Base-by-base conservation (phyloP, 37 sponge, comb jelly and placozoan genomes). In the Theonella swinhoei region DNA sequence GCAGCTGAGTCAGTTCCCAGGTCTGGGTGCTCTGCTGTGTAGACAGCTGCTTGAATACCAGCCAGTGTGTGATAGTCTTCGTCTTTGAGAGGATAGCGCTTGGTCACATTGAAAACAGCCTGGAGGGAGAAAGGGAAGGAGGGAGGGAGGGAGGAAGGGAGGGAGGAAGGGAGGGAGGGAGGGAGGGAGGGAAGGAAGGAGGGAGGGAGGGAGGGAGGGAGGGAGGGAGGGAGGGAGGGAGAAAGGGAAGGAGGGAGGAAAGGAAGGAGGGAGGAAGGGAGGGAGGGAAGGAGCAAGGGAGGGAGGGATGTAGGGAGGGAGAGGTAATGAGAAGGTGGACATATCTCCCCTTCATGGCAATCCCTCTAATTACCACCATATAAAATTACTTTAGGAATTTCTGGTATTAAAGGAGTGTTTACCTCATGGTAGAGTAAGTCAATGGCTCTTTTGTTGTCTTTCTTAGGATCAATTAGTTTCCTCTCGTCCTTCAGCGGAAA, bases 361-460 rank as follows among this genome's bases (percentile, higher is more conserved):
- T n/a, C n/a, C n/a, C n/a, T n/a, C n/a, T n/a, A n/a, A n/a, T n/a
- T n/a, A n/a, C n/a, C n/a, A n/a, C n/a, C n/a, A n/a, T n/a, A n/a
- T 14, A 47, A 47, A 47, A 47, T 14, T 14, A 47, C 54, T 17
- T 17, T 14, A 7, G 54, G 7, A 47, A 47, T 17, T 17, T 47
- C 54, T 47, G 14, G 14, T 7, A 7, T 47, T 14, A 47, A 7
- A 30, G 9, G 8, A 5, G 5, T 31, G 38, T 62, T 71, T 28
- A 88, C 94, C 90, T 93, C 94, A 3, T 86, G 78, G 70, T 93
- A 93, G 64, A 93, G 90, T 1, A 85, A 66, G 39, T 85, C 71
- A 47, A 93, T 93, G 69, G 77, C 87, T 69, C 79, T 62, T 20
- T 42, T 33, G 59, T 83, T 58, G 60, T 89, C 43, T 3, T 1